These are phyloP conservation scores for Trichoplusia ni DNA, from an alignment of 1,140 invertebrate genomes.

Conservation along the genomic window DNA sequence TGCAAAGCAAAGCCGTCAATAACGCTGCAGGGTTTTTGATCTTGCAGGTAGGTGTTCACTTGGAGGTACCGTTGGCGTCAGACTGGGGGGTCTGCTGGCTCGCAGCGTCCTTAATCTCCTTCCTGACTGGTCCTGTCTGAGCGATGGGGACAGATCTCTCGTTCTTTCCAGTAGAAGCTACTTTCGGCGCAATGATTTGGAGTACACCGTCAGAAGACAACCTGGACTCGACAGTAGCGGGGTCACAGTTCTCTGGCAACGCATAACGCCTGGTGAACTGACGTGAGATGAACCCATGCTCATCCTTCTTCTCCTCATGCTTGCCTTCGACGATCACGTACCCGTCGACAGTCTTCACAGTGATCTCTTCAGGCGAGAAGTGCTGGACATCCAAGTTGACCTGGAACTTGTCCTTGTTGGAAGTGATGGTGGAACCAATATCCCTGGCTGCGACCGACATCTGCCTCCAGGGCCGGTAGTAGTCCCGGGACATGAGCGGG, in stretches of 20 bases:
- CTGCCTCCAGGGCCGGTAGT: slow-evolving; percentile 87
- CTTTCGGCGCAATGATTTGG: slow-evolving; percentile 84
- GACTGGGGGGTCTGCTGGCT: slow-evolving; percentile 45
- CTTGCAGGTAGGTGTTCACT: not conserved
- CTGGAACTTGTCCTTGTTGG: slow-evolving; percentile 83
- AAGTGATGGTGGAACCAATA: slow-evolving; percentile 87
- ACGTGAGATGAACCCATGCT: slow-evolving; percentile 87
- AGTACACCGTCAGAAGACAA: slow-evolving; percentile 89
- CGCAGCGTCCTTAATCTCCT: slow-evolving; percentile 58
- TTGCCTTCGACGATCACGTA: slow-evolving; percentile 87
- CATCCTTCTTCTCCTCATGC: slow-evolving; percentile 89
- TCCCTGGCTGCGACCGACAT: slow-evolving; percentile 83
- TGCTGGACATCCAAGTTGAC: slow-evolving; percentile 91
- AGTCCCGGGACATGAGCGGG: slow-evolving; percentile 76
- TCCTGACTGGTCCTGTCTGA: slow-evolving; percentile 83
- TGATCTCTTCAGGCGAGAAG: slow-evolving; percentile 91
- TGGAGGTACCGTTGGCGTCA: slow-evolving; percentile 39
- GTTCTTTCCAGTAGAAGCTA: slow-evolving; percentile 74
- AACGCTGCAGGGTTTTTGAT: not conserved
- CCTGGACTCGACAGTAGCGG: slow-evolving; percentile 84
- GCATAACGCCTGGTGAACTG: slow-evolving; percentile 87
- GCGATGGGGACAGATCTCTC: slow-evolving; percentile 84
- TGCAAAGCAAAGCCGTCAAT: not conserved
- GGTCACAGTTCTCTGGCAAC: slow-evolving; percentile 86
- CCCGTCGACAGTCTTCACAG: slow-evolving; percentile 89